Evolutionary conservation across 2,113 vertebrate species (phyloP).

Genomic region (Pandion haliaetus): DNA sequence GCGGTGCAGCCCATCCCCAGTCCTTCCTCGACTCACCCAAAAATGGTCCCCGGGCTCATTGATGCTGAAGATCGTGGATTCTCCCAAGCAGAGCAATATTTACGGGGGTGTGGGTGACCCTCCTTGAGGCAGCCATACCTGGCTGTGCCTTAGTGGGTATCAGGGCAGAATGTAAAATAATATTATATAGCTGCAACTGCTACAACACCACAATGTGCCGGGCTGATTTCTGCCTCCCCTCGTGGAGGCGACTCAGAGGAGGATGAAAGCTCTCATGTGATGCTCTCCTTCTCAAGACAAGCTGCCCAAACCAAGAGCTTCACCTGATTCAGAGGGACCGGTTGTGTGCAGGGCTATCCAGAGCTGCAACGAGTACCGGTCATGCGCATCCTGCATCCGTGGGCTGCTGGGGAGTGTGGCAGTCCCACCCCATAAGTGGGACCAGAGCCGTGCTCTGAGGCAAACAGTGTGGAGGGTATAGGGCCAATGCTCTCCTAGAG

Average conservation of each 20-base stretch:
- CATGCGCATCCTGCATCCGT: rapidly evolving
- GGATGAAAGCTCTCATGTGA: background rate
- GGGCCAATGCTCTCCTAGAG: background rate
- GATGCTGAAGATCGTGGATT: background rate
- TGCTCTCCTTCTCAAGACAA: background rate
- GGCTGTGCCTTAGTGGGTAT: rapidly evolving
- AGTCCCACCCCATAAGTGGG: too few relatives aligned
- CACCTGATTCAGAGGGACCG: rapidly evolving
- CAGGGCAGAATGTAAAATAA: background rate
- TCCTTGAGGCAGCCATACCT: background rate
- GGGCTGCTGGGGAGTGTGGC: background rate
- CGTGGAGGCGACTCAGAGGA: background rate
- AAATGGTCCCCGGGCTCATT: background rate
- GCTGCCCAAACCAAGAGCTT: background rate
- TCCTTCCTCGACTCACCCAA: background rate
- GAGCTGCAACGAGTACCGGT: background rate
- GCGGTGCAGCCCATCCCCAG: rapidly evolving
- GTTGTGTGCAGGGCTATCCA: background rate
- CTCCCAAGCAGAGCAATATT: background rate
- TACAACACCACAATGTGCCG: rapidly evolving
- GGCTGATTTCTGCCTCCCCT: background rate
- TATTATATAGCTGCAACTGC: background rate
- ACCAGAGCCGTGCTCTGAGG: background rate
- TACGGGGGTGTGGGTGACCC: background rate
- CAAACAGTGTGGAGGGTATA: rapidly evolving